A percentile compares a stretch with the other conserved stretches of the same genome.
Conservation (phyloP, 2,113 vertebrate genomes). For the Tachuris rubrigastra region DNA sequence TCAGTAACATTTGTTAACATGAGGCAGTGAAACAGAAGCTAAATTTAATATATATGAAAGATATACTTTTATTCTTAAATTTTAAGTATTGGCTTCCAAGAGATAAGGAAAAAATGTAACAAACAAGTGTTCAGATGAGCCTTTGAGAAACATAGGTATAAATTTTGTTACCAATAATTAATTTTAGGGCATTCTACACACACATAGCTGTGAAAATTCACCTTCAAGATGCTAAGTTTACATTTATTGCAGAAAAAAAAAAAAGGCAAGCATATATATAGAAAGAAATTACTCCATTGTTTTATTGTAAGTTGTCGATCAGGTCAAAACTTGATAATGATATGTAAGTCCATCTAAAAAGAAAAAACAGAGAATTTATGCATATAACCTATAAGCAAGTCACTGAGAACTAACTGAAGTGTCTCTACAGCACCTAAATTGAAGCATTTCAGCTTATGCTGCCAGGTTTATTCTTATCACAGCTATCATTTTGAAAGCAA, state of each 20-base stretch:
- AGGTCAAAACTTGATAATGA: not conserved
- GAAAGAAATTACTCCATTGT: not conserved
- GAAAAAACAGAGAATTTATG: not conserved
- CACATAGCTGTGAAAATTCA: not conserved
- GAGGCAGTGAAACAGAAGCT: not conserved
- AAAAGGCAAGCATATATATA: not conserved
- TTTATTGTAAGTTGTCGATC: not conserved
- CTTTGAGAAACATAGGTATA: not conserved
- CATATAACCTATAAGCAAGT: not conserved
- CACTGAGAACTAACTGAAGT: not conserved
- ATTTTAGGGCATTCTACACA: not conserved
- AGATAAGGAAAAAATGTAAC: fast-evolving
- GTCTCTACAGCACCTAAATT: not conserved
- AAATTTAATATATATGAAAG: not conserved
- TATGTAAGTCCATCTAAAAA: not conserved
- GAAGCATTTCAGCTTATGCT: not conserved
- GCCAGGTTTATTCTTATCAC: not conserved
- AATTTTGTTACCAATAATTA: not conserved
- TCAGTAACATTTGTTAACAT: not conserved
- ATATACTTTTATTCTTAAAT: not conserved
- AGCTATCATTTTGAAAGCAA: not conserved
- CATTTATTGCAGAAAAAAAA: not conserved
- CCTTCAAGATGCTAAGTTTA: not conserved
- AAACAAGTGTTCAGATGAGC: not conserved
- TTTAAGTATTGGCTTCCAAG: not conserved